Evolutionary conservation across 2,888 invertebrate species (phyloP).

Genomic region (Stenichneumon culpator): DNA sequence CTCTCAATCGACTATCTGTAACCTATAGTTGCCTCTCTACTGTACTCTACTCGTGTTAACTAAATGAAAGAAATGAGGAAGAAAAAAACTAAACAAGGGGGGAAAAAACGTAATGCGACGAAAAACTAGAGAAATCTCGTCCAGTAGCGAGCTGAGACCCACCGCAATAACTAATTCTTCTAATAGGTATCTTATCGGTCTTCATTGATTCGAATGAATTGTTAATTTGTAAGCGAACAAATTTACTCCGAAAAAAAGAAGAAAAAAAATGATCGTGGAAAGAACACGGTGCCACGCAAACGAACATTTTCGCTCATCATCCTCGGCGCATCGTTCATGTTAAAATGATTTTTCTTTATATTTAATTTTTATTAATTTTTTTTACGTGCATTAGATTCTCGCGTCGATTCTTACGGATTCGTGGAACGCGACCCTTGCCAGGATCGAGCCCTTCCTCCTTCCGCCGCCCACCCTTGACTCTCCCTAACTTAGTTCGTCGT

Average conservation of each 20-base stretch:
- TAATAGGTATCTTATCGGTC: conserved; percentile 65
- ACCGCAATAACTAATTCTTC: conserved; percentile 73
- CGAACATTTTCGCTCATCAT: conserved; percentile 27
- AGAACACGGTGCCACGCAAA: conserved; percentile 32
- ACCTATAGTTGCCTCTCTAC: conserved; percentile 78
- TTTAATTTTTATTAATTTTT: conserved; percentile 19
- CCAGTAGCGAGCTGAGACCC: conserved; percentile 70
- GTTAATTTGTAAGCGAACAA: conserved; percentile 57
- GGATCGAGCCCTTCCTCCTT: background rate
- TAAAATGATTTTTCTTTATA: background rate
- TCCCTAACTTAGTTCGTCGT: conserved; percentile 26
- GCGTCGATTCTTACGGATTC: conserved; percentile 14
- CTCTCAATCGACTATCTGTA: conserved; percentile 79
- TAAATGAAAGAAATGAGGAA: conserved; percentile 29
- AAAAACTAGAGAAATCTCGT: conserved; percentile 65
- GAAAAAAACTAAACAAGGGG: conserved; percentile 13
- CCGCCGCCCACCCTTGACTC: background rate
- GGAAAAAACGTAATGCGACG: conserved; percentile 34
- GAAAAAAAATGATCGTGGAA: conserved; percentile 18
- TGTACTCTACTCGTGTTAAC: conserved; percentile 73
- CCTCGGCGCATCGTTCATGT: conserved; percentile 30
- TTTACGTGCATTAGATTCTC: conserved; percentile 20
- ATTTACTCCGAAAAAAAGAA: conserved; percentile 13
- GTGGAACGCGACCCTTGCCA: conserved; percentile 11
- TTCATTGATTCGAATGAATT: conserved; percentile 61